Evolutionary conservation across 1,140 invertebrate species (phyloP), one percentile per base, ranked within the genome.

Genomic region (Caenorhabditis remanei): DNA sequence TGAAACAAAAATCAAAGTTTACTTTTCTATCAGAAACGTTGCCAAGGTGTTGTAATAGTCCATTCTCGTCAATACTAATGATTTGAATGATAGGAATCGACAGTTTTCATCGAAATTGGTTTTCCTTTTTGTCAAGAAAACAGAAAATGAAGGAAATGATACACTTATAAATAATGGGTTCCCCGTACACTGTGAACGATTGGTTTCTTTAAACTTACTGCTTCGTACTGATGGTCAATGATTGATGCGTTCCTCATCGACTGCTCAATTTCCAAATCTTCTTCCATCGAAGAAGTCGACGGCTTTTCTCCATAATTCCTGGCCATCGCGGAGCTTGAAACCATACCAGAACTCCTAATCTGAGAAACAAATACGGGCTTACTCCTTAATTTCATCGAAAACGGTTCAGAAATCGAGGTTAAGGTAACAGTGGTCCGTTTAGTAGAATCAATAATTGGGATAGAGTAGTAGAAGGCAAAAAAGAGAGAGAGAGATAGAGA

Each of bases 271-370:
- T 79, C 71, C 11, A 79, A 79, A 24, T 79, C 71, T 50, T 79
- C 71, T 79, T 79, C 71, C 46, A 79, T 79, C 40, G 71, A 79
- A 79, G 71, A 79, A 79, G 71, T 79, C 46, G 71, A 79, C 71
- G 71, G 71, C 9, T 79, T 79, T 13, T 79, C 71, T 50, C 71
- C 71, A 53, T 79, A 50, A 24, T 16, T 79, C 24, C 71, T 48
- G 7, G 71, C 71, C 71, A 79, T 79, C 13, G 71, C 71, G 13
- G 71, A 9, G 40, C 71, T 79, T 79, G 71, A 79, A 41, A 79
- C 71, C 71, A 79, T 79, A 79, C n/a, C 71, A 79, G 13, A 32
- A 21, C n/a, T 24, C 19, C 65, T 71, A 32, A 1, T 46, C 65
- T 65, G 63, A 7, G 19, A 75, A 46, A n/a, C n/a, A 75, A 43